Conservation (phyloP, 2,113 vertebrate species). For the Oxyruncus cristatus region DNA sequence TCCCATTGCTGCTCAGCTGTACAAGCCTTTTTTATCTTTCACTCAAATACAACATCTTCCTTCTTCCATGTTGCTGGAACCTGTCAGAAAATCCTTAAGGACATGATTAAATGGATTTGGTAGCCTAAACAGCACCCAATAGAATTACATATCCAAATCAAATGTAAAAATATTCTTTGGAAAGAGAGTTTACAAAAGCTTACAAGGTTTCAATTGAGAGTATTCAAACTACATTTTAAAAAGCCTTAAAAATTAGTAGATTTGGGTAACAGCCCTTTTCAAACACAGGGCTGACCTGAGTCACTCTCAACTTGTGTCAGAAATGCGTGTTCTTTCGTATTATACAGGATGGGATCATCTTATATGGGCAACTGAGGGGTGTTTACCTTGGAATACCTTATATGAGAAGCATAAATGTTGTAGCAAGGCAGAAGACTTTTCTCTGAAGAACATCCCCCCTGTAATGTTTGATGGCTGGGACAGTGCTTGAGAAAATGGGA, state of each 20-base stretch:
- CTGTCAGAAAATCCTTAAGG: not conserved
- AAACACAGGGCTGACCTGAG: not conserved
- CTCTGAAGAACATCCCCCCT: not conserved
- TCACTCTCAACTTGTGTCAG: not conserved
- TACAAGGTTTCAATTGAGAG: not conserved
- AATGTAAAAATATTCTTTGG: not conserved
- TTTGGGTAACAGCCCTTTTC: not conserved
- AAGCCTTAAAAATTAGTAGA: not conserved
- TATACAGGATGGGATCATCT: not conserved
- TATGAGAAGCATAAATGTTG: not conserved
- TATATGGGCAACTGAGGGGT: not conserved
- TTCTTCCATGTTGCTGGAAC: not conserved
- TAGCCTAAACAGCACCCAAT: not conserved
- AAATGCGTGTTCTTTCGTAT: fast-evolving
- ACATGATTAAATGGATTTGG: not conserved
- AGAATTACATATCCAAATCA: not conserved
- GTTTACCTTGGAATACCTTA: not conserved
- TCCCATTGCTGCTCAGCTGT: not conserved
- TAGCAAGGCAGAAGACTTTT: not conserved
- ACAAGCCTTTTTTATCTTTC: not conserved
- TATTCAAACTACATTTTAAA: not conserved
- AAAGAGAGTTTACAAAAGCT: not conserved
- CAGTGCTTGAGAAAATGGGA: not conserved
- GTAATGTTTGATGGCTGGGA: not conserved
- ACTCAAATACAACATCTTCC: not conserved